A percentile compares a stretch with the other conserved stretches of the same genome.
phyloP scores from a whole-genome alignment of 2,113 vertebrate genomes.

The Oncorhynchus clarkii region DNA sequence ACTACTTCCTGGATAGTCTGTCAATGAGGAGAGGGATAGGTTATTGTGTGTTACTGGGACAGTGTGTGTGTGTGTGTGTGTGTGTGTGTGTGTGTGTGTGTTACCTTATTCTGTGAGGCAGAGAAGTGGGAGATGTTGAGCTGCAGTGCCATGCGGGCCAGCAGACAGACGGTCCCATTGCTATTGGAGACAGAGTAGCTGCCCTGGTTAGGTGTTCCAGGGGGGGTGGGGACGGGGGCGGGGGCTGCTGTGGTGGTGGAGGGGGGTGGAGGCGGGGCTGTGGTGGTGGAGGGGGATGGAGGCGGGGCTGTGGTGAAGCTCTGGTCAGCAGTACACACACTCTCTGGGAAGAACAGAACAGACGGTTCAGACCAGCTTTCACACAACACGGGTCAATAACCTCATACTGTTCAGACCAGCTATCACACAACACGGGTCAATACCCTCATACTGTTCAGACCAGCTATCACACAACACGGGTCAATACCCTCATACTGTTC shows the following conservation, averaged over 20 bases:
- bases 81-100: no score
- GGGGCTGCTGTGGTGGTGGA: constrained; percentile 44
- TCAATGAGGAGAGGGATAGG: constrained; percentile 1
- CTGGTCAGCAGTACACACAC: constrained; percentile 77
- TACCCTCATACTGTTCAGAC: no score
- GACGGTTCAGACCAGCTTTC: not conserved
- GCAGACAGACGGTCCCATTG: constrained; percentile 78
- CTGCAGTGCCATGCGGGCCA: constrained; percentile 86
- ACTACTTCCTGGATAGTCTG: constrained; percentile 70
- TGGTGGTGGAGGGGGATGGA: not conserved
- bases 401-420: not conserved
- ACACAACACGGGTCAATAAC: no score
- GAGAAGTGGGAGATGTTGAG: constrained; percentile 80
- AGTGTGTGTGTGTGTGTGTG: no score
- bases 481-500: no score
- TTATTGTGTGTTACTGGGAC: no score
- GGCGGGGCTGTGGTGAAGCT: constrained; percentile 36
- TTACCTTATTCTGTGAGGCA: constrained; percentile 62
- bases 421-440: not conserved
- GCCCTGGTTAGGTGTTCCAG: constrained; percentile 64
- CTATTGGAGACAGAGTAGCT: constrained; percentile 73
- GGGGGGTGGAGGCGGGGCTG: constrained; percentile 30
- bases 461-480: no score
- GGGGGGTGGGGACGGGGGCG: constrained; percentile 45
- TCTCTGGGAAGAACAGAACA: constrained; percentile 70